phyloP scores from a whole-genome alignment of 2,797 vertebrate genomes.

The Limnodromus scolopaceus region DNA sequence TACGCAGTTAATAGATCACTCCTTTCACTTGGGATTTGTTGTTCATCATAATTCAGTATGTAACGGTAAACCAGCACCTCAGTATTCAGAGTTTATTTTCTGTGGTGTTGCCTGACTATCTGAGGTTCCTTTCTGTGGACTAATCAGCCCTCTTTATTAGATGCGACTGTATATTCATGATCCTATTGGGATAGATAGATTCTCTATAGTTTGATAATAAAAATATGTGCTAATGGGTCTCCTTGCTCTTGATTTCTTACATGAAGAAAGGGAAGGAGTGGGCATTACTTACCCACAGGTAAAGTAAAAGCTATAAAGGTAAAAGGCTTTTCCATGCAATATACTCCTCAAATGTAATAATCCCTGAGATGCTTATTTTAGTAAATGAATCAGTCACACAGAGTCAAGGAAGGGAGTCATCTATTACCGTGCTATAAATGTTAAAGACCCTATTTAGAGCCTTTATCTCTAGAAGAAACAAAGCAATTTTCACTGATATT shows the following conservation, averaged over 20 bases:
- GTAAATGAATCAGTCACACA: slow-evolving; percentile 71
- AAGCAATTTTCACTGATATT: slow-evolving; percentile 72
- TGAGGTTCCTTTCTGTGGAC: slow-evolving; percentile 2
- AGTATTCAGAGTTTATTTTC: slow-evolving; percentile 46
- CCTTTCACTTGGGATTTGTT: slow-evolving; percentile 34
- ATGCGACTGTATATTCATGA: slow-evolving; percentile 45
- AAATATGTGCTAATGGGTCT: slow-evolving; percentile 59
- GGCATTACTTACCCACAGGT: slow-evolving; percentile 68
- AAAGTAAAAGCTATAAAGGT: slow-evolving; percentile 73
- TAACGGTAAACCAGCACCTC: slow-evolving; percentile 9
- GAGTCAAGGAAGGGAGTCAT: slow-evolving; percentile 56
- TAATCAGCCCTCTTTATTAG: slow-evolving; percentile 59
- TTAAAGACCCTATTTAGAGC: slow-evolving; percentile 73
- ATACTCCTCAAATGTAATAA: slow-evolving; percentile 68
- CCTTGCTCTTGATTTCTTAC: slow-evolving; percentile 58
- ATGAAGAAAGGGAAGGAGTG: slow-evolving; percentile 30
- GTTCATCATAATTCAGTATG: slow-evolving; percentile 44
- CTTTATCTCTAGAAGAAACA: slow-evolving; percentile 69
- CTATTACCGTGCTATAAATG: slow-evolving; percentile 66
- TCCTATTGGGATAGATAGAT: slow-evolving; percentile 64
- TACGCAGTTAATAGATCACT: neutral
- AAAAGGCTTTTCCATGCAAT: slow-evolving; percentile 68
- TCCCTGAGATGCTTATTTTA: slow-evolving; percentile 74
- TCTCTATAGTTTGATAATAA: slow-evolving; percentile 64
- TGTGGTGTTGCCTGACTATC: neutral